Evolutionary conservation across 2,113 vertebrate genomes (phyloP).

Genomic region (Hystrix cristata): DNA sequence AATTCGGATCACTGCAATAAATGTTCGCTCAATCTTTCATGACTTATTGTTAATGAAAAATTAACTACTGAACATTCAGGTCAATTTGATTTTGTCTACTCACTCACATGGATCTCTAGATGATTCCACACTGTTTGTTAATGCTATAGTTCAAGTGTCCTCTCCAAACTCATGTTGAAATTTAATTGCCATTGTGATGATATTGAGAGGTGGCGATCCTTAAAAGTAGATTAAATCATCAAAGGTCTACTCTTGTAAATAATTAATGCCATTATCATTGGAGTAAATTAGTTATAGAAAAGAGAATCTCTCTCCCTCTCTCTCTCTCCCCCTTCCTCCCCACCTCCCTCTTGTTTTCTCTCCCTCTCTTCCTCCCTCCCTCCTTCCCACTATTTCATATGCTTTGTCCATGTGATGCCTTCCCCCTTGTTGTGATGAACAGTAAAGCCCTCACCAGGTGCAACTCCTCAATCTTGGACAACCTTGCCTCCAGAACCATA

Average conservation of each 20-base stretch:
- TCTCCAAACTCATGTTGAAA: background rate
- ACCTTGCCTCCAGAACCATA: background rate
- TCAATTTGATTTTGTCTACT: conserved; percentile 56
- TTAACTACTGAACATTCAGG: background rate
- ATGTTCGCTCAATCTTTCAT: conserved; percentile 22
- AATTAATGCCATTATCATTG: background rate
- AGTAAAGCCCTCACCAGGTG: background rate
- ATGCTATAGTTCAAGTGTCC: background rate
- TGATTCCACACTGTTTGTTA: conserved; percentile 31
- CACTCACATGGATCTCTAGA: background rate
- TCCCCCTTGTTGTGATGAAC: background rate
- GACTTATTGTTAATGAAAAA: conserved; percentile 55
- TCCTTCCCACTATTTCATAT: background rate
- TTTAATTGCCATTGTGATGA: background rate
- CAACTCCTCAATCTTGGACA: background rate
- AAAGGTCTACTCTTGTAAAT: background rate
- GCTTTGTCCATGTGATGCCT: background rate
- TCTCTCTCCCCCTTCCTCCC: background rate
- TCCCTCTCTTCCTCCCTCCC: background rate
- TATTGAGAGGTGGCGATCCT: background rate
- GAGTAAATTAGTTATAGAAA: background rate
- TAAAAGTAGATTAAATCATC: background rate
- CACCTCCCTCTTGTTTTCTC: background rate
- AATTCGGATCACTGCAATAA: background rate
- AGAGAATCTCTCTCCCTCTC: background rate